Conservation (phyloP, 2,113 vertebrate species). For the Anas platyrhynchos region DNA sequence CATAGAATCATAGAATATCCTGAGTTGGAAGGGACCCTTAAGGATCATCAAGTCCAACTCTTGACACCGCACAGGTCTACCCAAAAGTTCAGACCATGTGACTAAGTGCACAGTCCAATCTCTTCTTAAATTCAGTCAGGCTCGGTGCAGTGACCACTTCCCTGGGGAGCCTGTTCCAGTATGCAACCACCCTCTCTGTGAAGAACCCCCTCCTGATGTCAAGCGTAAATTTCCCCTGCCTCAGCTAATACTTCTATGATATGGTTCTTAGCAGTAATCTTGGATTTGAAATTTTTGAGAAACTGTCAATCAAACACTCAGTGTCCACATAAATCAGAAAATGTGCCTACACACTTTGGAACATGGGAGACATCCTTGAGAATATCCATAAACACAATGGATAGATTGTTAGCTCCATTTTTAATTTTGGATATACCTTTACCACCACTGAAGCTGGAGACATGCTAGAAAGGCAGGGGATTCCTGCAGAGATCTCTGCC, state of each 20-base stretch:
- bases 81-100: too few species aligned
- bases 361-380: rapidly evolving
- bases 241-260: not conserved
- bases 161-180: too few species aligned
- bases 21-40: too few species aligned
- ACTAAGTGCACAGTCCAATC: too few species aligned
- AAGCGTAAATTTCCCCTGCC: too few species aligned
- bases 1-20: too few species aligned
- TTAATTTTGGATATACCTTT: not conserved
- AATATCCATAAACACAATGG: not conserved
- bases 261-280: not conserved
- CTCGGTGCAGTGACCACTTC: too few species aligned
- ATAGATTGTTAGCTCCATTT: not conserved
- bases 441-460: not conserved
- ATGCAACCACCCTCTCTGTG: too few species aligned
- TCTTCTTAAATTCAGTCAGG: too few species aligned
- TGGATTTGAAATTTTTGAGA: not conserved
- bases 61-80: too few species aligned
- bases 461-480: not conserved
- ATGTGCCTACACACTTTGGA: not conserved
- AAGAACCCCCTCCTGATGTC: too few species aligned
- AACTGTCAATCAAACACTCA: not conserved
- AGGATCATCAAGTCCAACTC: too few species aligned
- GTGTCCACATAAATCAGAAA: not conserved
- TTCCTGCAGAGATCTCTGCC: not conserved